These are phyloP conservation scores for Calyptomena viridis DNA, from an alignment of 2,113 vertebrate genomes.

Conservation along the genomic window DNA sequence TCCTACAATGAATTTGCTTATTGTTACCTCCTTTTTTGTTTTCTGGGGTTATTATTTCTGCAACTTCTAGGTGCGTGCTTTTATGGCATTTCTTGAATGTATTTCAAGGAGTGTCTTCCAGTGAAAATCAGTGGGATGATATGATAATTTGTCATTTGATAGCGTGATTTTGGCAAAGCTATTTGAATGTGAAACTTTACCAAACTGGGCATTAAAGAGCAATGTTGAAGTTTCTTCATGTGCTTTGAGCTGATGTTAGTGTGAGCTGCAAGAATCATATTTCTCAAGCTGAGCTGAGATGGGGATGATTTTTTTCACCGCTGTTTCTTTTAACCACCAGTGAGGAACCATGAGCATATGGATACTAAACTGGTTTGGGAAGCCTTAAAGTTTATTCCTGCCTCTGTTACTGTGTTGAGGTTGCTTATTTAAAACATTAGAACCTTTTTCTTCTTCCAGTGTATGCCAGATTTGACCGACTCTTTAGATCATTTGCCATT, in stretches of 20 bases:
- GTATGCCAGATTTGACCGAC: background rate
- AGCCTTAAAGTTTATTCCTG: background rate
- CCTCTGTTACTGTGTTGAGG: background rate
- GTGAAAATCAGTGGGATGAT: background rate
- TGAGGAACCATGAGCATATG: background rate
- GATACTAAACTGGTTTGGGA: background rate
- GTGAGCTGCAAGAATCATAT: background rate
- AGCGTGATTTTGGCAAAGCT: background rate
- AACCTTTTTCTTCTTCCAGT: background rate
- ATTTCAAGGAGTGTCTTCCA: background rate
- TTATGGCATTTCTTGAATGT: background rate
- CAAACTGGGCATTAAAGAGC: background rate
- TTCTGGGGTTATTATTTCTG: background rate
- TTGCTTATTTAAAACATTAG: background rate
- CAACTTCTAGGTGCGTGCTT: background rate
- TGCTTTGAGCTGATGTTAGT: background rate
- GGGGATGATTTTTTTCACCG: background rate
- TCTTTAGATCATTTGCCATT: background rate
- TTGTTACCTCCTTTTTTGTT: background rate
- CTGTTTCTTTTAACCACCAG: background rate
- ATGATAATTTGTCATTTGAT: background rate
- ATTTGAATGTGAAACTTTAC: background rate
- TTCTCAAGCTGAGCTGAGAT: background rate
- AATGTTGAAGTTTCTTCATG: background rate
- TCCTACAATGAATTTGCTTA: background rate